Evolutionary conservation across 2,113 vertebrate species (phyloP).

Genomic region (Porphyrio hochstetteri): DNA sequence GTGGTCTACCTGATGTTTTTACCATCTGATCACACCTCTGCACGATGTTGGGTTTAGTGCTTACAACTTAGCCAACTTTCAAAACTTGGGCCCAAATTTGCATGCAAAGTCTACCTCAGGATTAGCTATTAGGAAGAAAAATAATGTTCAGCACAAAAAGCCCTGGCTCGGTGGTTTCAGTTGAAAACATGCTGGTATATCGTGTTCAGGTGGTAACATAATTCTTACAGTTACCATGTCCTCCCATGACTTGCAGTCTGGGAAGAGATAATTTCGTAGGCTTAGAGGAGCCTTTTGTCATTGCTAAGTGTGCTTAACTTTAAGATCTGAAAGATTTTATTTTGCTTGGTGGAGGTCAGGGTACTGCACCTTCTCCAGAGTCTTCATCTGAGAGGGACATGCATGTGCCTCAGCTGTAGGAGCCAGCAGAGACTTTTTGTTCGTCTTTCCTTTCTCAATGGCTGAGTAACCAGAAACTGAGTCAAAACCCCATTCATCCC

Average conservation of each 20-base stretch:
- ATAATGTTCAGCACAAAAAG: neutral
- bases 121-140: neutral
- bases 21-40: neutral
- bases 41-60: fast-evolving
- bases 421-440: neutral
- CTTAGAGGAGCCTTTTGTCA: neutral
- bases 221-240: neutral
- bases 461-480: neutral
- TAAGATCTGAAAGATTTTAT: neutral
- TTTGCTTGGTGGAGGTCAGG: neutral
- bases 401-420: neutral
- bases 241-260: neutral
- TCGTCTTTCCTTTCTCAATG: neutral
- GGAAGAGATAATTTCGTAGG: neutral
- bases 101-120: neutral
- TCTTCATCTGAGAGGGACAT: fast-evolving
- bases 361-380: neutral
- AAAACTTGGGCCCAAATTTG: neutral
- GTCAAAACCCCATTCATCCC: neutral
- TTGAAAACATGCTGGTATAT: neutral
- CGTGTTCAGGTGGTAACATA: neutral
- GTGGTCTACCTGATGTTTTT: neutral
- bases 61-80: neutral
- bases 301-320: neutral
- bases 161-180: neutral